These are phyloP conservation scores for Polypterus bichir DNA, from an alignment of 2,113 vertebrate species.

Conservation along the genomic window DNA sequence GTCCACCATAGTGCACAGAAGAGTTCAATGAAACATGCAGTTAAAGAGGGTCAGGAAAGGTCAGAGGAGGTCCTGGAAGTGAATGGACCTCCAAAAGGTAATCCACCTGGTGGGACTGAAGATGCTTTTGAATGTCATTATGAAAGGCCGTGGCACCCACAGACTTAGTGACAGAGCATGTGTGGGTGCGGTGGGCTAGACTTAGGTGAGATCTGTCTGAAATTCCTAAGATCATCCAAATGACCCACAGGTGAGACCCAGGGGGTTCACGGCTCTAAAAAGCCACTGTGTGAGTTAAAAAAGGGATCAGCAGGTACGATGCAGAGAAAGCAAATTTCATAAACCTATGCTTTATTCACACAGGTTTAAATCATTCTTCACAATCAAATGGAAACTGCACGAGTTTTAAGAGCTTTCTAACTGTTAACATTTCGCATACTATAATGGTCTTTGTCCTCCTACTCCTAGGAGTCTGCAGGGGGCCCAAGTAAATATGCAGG, in stretches of 20 bases:
- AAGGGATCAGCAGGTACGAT: constrained; percentile 18
- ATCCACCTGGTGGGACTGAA: constrained; percentile 39
- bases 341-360: constrained; percentile 11
- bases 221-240: constrained; percentile 17
- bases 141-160: constrained; percentile 14
- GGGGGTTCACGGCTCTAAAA: constrained; percentile 6
- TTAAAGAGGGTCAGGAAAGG: not conserved
- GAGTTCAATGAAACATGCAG: constrained; percentile 2
- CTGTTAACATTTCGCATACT: no score
- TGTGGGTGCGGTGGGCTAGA: not conserved
- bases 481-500: no score
- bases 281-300: not conserved
- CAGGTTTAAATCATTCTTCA: constrained; percentile 9
- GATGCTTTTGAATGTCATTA: constrained; percentile 30
- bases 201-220: constrained; percentile 25
- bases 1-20: constrained; percentile 14
- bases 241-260: constrained; percentile 32
- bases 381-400: constrained; percentile 1
- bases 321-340: constrained; percentile 14
- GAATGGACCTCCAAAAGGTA: constrained; percentile 20
- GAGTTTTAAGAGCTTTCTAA: no score
- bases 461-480: no score
- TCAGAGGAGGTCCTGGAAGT: constrained; percentile 10
- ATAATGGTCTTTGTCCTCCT: no score
- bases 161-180: no score